These are phyloP conservation scores for Physocephala rufipes DNA, from an alignment of 2,888 invertebrate species.

Conservation along the genomic window DNA sequence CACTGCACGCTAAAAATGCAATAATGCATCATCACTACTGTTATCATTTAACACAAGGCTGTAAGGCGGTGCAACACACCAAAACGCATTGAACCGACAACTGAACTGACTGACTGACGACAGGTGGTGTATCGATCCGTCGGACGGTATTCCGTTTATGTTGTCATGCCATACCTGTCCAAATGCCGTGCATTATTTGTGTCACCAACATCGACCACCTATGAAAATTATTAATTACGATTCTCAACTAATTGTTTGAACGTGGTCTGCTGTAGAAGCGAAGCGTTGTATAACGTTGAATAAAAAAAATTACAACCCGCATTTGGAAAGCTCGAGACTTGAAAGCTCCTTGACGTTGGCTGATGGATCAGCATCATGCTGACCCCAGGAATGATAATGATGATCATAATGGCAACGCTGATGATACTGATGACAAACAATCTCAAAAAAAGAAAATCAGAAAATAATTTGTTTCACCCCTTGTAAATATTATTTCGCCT, in stretches of 20 bases:
- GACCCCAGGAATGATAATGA: too few species aligned
- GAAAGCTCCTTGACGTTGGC: too few species aligned
- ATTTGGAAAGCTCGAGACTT: too few species aligned
- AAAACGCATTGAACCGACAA: neutral
- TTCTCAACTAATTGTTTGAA: constrained; percentile 39
- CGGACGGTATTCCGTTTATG: neutral
- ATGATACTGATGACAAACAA: too few species aligned
- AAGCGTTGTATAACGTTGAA: neutral
- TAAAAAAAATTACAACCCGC: too few species aligned
- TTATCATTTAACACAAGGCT: neutral
- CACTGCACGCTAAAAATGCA: constrained; percentile 8
- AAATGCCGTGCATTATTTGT: constrained; percentile 21
- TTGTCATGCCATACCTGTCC: neutral
- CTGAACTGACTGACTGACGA: neutral
- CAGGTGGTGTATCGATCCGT: neutral
- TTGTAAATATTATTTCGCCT: too few species aligned
- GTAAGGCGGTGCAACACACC: neutral
- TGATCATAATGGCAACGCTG: too few species aligned
- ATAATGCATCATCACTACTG: constrained; percentile 8
- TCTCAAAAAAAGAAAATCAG: too few species aligned
- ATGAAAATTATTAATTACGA: constrained; percentile 41
- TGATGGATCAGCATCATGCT: too few species aligned
- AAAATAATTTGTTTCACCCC: too few species aligned
- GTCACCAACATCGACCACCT: constrained; percentile 30
- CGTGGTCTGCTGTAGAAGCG: constrained; percentile 9